Conservation (phyloP, 2,888 invertebrate genomes). For the Branchellion lobata region DNA sequence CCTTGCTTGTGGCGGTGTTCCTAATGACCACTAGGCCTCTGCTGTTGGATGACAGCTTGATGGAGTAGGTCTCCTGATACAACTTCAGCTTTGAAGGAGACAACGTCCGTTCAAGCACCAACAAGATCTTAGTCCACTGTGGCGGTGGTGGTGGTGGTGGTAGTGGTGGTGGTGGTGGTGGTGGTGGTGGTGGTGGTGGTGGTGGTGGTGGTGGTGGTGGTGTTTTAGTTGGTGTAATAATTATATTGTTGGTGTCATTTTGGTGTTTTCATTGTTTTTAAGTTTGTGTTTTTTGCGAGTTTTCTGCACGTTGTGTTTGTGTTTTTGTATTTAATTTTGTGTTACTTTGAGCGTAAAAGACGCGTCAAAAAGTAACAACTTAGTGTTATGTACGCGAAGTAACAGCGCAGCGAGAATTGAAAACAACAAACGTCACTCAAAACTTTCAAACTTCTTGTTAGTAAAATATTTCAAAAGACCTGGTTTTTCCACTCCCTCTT, state of each 20-base stretch:
- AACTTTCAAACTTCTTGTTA: not conserved
- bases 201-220: too few relatives aligned
- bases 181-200: too few relatives aligned
- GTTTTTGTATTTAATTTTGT: too few relatives aligned
- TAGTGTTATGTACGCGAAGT: not conserved
- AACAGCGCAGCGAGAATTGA: not conserved
- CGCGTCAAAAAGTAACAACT: too few relatives aligned
- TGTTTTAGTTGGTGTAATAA: not conserved
- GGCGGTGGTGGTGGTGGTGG: constrained; percentile 38
- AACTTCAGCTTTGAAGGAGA: constrained; percentile 84
- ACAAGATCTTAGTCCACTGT: constrained; percentile 97
- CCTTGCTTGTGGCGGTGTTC: constrained; percentile 90
- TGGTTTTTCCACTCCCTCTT: constrained; percentile 90
- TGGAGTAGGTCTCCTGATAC: constrained; percentile 91
- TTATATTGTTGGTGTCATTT: too few relatives aligned
- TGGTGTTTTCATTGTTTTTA: too few relatives aligned
- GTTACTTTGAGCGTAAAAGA: too few relatives aligned
- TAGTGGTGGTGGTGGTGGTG: too few relatives aligned
- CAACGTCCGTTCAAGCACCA: constrained; percentile 89
- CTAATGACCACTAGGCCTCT: constrained; percentile 97
- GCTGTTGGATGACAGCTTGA: constrained; percentile 73
- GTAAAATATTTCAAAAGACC: constrained; percentile 52
- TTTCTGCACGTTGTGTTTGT: not conserved
- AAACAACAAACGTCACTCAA: not conserved
- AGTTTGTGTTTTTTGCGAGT: too few relatives aligned